Percentiles rank a stretch among this genome's conserved stretches.
These are phyloP conservation scores for Phoebastria nigripes DNA, from an alignment of 2,797 vertebrate genomes.

Conservation along the genomic window DNA sequence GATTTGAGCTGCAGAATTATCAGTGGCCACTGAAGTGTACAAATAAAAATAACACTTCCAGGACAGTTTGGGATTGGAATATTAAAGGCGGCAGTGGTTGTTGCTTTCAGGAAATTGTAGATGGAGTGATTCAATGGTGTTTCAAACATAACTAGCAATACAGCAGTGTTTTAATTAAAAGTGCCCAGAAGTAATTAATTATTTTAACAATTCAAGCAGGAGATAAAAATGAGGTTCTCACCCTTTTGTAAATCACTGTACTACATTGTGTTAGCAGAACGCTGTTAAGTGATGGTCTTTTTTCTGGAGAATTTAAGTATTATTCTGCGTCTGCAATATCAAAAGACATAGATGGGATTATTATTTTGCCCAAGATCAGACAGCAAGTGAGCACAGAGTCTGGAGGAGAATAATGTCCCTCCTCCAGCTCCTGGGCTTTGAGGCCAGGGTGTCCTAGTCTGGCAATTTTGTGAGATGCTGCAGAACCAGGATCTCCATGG, in stretches of 20 bases:
- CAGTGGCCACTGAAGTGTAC: neutral
- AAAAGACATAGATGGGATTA: neutral
- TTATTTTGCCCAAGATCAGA: neutral
- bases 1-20: constrained; percentile 17
- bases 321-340: neutral
- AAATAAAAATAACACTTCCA: constrained; percentile 21
- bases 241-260: neutral
- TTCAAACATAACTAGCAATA: neutral
- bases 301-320: neutral
- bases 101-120: neutral
- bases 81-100: neutral
- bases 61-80: neutral
- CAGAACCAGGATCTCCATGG: neutral
- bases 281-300: neutral
- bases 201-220: neutral
- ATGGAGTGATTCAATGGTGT: neutral
- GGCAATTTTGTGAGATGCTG: neutral
- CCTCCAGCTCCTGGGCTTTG: neutral
- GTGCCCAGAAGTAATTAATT: neutral
- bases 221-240: neutral
- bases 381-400: neutral
- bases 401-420: neutral
- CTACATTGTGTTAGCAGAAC: neutral
- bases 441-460: neutral
- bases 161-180: constrained; percentile 15